phyloP scores from a whole-genome alignment of 2,888 invertebrate species.

The Tinea pellionella region DNA sequence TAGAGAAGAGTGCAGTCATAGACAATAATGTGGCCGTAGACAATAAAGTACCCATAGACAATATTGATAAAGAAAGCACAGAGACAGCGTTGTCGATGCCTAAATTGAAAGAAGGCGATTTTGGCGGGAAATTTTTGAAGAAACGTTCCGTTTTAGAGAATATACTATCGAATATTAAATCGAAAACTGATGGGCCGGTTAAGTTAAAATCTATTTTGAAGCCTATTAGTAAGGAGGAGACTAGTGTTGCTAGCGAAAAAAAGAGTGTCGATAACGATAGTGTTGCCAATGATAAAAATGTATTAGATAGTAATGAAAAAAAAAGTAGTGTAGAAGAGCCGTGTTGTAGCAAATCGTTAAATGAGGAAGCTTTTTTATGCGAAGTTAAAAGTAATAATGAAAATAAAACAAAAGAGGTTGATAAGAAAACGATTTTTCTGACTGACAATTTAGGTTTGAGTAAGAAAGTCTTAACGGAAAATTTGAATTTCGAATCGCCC shows the following conservation, averaged over 20 bases:
- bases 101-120: constrained; percentile 16
- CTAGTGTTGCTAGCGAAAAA: background rate
- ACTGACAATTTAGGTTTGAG: background rate
- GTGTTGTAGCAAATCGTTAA: background rate
- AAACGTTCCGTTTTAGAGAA: constrained; percentile 43
- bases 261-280: background rate
- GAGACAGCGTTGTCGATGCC: background rate
- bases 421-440: background rate
- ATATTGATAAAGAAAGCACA: too few relatives aligned
- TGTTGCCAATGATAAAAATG: background rate
- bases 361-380: background rate
- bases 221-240: background rate
- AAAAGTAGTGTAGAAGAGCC: background rate
- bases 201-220: background rate
- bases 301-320: too few relatives aligned
- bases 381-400: background rate
- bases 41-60: too few relatives aligned
- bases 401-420: background rate
- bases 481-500: background rate
- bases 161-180: constrained; percentile 32
- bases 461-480: background rate
- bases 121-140: constrained; percentile 29
- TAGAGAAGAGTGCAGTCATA: background rate
- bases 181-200: background rate
- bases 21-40: too few relatives aligned